These are phyloP conservation scores for Drosophila melanosoma DNA, from an alignment of 2,888 invertebrate genomes.

Conservation along the genomic window DNA sequence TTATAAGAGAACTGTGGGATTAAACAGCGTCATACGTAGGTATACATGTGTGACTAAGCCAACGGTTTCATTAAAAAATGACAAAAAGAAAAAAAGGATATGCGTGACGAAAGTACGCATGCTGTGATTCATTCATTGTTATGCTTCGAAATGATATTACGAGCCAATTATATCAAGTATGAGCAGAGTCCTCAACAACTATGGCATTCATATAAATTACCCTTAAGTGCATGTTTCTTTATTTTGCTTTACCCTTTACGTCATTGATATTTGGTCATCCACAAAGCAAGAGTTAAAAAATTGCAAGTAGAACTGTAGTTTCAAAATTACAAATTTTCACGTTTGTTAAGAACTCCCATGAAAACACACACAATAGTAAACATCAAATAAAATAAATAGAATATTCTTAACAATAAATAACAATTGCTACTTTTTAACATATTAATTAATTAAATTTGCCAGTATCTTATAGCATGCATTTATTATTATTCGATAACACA, in stretches of 20 bases:
- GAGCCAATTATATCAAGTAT: slow-evolving; percentile 11
- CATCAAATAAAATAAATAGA: not conserved
- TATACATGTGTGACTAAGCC: slow-evolving; percentile 53
- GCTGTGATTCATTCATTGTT: slow-evolving; percentile 45
- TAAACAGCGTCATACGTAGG: not conserved
- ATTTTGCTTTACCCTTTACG: not conserved
- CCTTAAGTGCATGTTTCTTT: not conserved
- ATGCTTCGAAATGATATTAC: slow-evolving; percentile 5
- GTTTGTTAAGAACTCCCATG: not conserved
- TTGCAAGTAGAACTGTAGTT: not conserved
- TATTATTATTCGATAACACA: not conserved
- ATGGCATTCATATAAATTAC: not conserved
- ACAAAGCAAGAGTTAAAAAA: not conserved
- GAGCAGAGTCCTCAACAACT: not conserved
- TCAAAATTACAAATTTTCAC: not conserved
- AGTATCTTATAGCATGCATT: not conserved
- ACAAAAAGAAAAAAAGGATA: slow-evolving; percentile 18
- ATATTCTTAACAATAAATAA: not conserved
- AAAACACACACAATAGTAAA: not conserved
- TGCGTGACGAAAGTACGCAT: slow-evolving; percentile 30
- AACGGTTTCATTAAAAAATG: slow-evolving; percentile 44
- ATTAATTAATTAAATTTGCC: not conserved
- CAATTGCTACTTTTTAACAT: not conserved
- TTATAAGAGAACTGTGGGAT: slow-evolving; percentile 20
- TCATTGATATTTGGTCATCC: not conserved